Percentiles rank a stretch among this genome's conserved stretches.
These are phyloP conservation scores for Dromococcyx pavoninus DNA, from an alignment of 2,797 vertebrate genomes.

Conservation along the genomic window DNA sequence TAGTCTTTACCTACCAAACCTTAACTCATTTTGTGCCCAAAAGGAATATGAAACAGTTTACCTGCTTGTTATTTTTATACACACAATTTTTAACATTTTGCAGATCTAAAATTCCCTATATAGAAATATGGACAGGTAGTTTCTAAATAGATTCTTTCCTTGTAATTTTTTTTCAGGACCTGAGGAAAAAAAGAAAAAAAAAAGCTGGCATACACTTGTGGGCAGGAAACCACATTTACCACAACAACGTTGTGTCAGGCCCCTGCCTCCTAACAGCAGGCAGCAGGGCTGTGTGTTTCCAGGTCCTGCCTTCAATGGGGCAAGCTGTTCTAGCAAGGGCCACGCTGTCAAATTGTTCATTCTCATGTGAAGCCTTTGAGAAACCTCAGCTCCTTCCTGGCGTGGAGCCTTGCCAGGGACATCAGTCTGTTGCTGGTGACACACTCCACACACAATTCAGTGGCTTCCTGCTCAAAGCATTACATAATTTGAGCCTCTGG, in stretches of 20 bases:
- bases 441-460: neutral
- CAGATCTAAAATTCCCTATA: neutral
- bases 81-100: neutral
- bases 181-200: too few species aligned
- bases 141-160: neutral
- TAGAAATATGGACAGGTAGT: neutral
- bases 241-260: neutral
- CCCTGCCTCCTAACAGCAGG: neutral
- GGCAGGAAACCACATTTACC: neutral
- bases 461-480: conserved; percentile 50
- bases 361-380: neutral
- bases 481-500: conserved; percentile 49
- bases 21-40: neutral
- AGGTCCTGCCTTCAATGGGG: neutral
- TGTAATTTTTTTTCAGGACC: neutral
- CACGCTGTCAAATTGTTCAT: rapidly evolving
- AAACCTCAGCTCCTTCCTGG: conserved; percentile 54
- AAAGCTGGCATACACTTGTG: neutral
- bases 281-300: neutral
- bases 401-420: conserved; percentile 49
- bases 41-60: neutral
- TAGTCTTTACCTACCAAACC: neutral
- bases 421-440: conserved; percentile 46
- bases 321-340: neutral
- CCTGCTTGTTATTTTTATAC: neutral